phyloP scores from a whole-genome alignment of 2,888 invertebrate genomes.

The Calameuta pallipes region DNA sequence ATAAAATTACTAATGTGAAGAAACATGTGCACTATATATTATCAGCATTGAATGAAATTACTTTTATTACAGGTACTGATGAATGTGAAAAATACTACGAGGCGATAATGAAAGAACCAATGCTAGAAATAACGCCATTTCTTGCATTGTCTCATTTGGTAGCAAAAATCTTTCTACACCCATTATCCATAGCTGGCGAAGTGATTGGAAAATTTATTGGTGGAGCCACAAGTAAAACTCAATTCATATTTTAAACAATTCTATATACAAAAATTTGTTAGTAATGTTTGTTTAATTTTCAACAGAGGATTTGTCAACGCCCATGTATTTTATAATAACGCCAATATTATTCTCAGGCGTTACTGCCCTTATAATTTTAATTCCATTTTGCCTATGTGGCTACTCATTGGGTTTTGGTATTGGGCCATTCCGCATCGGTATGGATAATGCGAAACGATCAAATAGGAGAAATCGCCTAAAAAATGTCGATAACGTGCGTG shows the following conservation, averaged over 20 bases:
- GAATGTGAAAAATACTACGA: conserved; percentile 52
- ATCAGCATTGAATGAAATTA: neutral
- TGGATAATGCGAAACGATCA: neutral
- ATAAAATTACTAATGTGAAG: neutral
- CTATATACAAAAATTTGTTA: neutral
- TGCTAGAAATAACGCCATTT: conserved; percentile 52
- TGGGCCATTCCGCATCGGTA: conserved; percentile 35
- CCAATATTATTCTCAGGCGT: conserved; percentile 30
- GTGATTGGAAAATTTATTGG: conserved; percentile 40
- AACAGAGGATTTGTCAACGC: conserved; percentile 38
- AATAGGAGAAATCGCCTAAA: conserved; percentile 16
- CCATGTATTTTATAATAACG: conserved; percentile 22
- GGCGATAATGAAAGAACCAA: conserved; percentile 46
- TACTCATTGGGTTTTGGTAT: conserved; percentile 42
- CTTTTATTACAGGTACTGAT: conserved; percentile 31
- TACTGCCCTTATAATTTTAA: conserved; percentile 23
- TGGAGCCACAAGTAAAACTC: conserved; percentile 45
- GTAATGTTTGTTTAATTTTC: conserved; percentile 15
- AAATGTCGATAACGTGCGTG: conserved; percentile 25
- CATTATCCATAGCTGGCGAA: conserved; percentile 40
- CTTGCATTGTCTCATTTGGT: conserved; percentile 48
- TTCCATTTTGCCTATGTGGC: conserved; percentile 36
- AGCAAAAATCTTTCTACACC: conserved; percentile 38
- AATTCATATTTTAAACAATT: neutral
- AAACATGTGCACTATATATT: neutral